Base-by-base conservation (phyloP, 2,113 vertebrate genomes). In the Sceloporus undulatus region DNA sequence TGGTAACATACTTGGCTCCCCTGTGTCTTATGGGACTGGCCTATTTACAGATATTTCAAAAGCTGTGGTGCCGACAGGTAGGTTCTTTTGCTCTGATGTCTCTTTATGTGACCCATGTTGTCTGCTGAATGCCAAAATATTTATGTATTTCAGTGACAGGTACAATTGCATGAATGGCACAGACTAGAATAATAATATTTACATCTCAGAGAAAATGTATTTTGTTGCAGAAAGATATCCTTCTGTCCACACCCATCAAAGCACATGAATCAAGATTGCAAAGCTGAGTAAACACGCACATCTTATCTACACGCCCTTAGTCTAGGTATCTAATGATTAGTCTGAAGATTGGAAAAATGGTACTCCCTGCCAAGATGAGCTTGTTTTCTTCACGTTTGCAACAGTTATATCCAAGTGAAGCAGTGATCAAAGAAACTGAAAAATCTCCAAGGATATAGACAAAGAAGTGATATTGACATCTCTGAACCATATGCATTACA, bases 31-130 rank as follows among this genome's bases (percentile, higher is more conserved):
- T 99, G 98, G 97, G 98, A 65, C 95, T 99, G 97, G 98, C 98
- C 29, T 99, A 99, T 92, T 97, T 99, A 90, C 99, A 99, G 94
- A 99, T 99, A 95, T 99, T 98, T 92, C 98, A 98, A 80, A 99
- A 99, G 94, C 96, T 99, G 29, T 99, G 98, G 98, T 99, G 98
- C 93, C 98, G 98, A 79, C 98, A 99, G 98, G 99, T 99, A 94
- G 90, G 97, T 91, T 23, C 3, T 52, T 91, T 87, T 54, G 59
- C 82, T 71, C 87, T 29, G 3, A 83, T 42, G 4, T 80, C 82
- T 23, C 0, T 38, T 42, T 82, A 29, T 82, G 4, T 7, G 3
- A 71, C 21, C 65, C 40, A 27, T 29, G 68, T 82, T 14, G 74
- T 52, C 23, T 78, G 83, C 86, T 81, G 0, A 6, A 54, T 3